These are phyloP conservation scores for Danio choprae DNA, from an alignment of 2,797 vertebrate species.

Conservation along the genomic window DNA sequence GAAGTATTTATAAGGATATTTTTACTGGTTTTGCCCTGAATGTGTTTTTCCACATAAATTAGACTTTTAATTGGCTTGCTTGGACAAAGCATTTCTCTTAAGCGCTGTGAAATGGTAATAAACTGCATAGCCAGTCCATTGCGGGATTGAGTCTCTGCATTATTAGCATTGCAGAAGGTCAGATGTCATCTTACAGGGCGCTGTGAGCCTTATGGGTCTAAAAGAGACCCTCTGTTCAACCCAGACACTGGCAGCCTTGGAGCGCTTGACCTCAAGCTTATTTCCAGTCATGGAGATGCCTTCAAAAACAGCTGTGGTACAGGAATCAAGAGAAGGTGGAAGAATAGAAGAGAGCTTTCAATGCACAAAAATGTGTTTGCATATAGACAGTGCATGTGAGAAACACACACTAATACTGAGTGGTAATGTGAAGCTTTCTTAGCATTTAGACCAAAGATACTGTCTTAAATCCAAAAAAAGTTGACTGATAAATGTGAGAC, in stretches of 20 bases:
- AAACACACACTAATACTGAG: background rate
- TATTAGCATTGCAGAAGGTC: constrained; percentile 35
- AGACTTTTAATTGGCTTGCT: background rate
- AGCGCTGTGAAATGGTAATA: constrained; percentile 11
- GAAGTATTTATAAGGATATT: constrained; percentile 19
- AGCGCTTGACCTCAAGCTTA: constrained; percentile 24
- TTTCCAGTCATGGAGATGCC: constrained; percentile 22
- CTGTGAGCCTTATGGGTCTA: constrained; percentile 34
- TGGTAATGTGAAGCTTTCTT: background rate
- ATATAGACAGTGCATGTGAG: background rate
- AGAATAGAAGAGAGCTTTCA: background rate
- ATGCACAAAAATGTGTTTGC: background rate
- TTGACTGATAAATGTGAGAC: background rate
- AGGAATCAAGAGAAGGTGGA: constrained; percentile 11
- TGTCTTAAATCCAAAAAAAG: no score
- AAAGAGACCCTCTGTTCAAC: constrained; percentile 48
- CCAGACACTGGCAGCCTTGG: constrained; percentile 1
- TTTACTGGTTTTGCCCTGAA: constrained; percentile 20
- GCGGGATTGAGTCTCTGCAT: constrained; percentile 25
- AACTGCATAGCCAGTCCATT: background rate
- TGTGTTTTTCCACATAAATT: constrained; percentile 41
- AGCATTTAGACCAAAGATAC: background rate
- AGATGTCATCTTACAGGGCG: constrained; percentile 46
- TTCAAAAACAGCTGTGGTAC: constrained; percentile 22
- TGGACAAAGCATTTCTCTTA: constrained; percentile 20